Evolutionary conservation across 2,888 invertebrate species (phyloP), one percentile per base, ranked within the genome.

Genomic region (Cordilura impudica): DNA sequence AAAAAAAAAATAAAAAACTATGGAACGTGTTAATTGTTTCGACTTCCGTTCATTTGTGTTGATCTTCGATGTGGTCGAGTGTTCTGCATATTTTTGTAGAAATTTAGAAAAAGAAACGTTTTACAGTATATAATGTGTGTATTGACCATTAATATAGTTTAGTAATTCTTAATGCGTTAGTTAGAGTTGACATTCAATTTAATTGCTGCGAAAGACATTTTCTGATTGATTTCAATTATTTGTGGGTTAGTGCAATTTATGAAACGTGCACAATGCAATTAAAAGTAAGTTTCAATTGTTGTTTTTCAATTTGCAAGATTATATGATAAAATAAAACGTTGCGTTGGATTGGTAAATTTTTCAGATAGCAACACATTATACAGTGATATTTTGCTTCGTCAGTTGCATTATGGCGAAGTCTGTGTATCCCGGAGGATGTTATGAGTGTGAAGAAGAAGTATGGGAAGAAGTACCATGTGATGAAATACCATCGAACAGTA

Each of bases 381-480:
- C 75, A 19, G n/a, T 60, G 29, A 65, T 56, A 21, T 76, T 39
- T 39, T 53, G 7, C 6, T 84, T 23, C 29, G 63, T 60, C 0
- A 26, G 43, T 7, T 29, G 23, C 26, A 5, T 60, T 14, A 54
- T 49, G 1, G 56, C 26, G 12, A 31, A 56, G 3, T 67, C 83
- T 16, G 79, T 84, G 35, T 83, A 83, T 47, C 85, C 83, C 4
- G 74, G 83, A 14, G 84, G 84, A 16, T 88, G 87, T 43, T 81
- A 83, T 2, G 87, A 86, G 16, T 88, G 88, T 31, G 87, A 86
- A 53, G 86, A 87, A 74, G 87, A 87, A 56, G 78, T 86, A 4
- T 87, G 87, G 87, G 87, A 87, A 49, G 87, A 87, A 70, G 86
- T 88, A 56, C 86, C 86, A 0, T 87, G 87, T 73, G 83, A 82